Percentiles rank a stretch among this genome's conserved stretches.
Conservation (phyloP, 1,140 invertebrate species). For the Pogonognathellus flavescens region DNA sequence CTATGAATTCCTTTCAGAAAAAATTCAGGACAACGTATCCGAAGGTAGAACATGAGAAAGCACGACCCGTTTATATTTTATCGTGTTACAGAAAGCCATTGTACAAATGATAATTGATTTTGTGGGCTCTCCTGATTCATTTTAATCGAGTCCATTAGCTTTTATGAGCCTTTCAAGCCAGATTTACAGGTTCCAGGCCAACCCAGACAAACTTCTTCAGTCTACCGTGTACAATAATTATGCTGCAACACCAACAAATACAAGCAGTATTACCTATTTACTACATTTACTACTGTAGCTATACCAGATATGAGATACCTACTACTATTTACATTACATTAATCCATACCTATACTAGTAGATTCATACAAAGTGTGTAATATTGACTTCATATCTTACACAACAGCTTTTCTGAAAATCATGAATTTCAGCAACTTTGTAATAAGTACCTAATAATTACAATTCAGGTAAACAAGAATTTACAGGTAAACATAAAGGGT, state of each 20-base stretch:
- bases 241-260: not conserved
- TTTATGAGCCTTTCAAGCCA: conserved; percentile 48
- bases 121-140: conserved; percentile 32
- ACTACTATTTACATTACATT: not conserved
- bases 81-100: conserved; percentile 47
- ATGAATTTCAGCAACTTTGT: too few species aligned
- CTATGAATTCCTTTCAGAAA: not conserved
- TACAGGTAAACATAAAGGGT: too few species aligned
- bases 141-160: conserved; percentile 54
- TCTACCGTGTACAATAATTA: not conserved
- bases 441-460: too few species aligned
- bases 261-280: not conserved
- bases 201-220: conserved; percentile 17
- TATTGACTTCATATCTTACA: too few species aligned
- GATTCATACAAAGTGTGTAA: not conserved
- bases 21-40: not conserved
- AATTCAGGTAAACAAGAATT: too few species aligned
- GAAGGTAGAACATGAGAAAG: conserved; percentile 10
- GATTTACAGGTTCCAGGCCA: conserved; percentile 41
- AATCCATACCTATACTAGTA: not conserved
- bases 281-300: not conserved
- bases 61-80: conserved; percentile 30
- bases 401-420: too few species aligned
- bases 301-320: not conserved
- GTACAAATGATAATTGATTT: conserved; percentile 54